A percentile compares a stretch with the other conserved stretches of the same genome.
Evolutionary conservation across 2,888 invertebrate genomes (phyloP).

Genomic region (Caenorhabditis sinica): DNA sequence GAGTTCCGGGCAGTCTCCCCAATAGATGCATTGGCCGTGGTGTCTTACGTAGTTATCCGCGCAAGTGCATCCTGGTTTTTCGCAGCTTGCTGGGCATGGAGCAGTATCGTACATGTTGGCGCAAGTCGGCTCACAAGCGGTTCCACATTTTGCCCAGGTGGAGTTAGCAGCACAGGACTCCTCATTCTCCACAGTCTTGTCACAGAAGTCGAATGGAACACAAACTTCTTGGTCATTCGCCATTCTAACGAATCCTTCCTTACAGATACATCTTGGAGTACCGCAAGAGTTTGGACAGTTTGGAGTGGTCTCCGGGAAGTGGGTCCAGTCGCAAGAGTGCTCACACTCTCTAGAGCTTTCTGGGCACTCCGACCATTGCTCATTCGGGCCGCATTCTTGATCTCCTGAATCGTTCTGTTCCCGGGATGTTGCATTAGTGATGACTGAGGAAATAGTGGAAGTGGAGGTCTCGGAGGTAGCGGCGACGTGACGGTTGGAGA

Average conservation of each 20-base stretch:
- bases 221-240: conserved; percentile 77
- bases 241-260: conserved; percentile 80
- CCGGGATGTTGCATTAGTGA: conserved; percentile 46
- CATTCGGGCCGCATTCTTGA: conserved; percentile 79
- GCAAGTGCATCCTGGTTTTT: conserved; percentile 81
- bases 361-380: conserved; percentile 80
- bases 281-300: conserved; percentile 73
- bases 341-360: conserved; percentile 81
- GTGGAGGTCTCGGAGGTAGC: conserved; percentile 2
- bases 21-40: conserved; percentile 80
- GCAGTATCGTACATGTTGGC: conserved; percentile 81
- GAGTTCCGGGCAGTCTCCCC: conserved; percentile 81
- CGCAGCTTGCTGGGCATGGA: conserved; percentile 80
- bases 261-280: conserved; percentile 70
- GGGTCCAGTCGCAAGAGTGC: conserved; percentile 82
- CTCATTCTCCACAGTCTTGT: conserved; percentile 66
- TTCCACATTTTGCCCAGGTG: conserved; percentile 83
- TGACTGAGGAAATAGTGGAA: conserved; percentile 52
- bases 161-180: conserved; percentile 76
- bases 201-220: conserved; percentile 82
- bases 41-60: conserved; percentile 82
- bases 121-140: conserved; percentile 81
- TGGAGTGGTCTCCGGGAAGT: conserved; percentile 75
- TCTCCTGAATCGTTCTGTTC: conserved; percentile 61
- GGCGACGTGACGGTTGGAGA: conserved; percentile 30